Percentiles rank a stretch among this genome's conserved stretches.
These are phyloP conservation scores for Manis pentadactyla DNA, from an alignment of 2,797 vertebrate species.

Conservation along the genomic window DNA sequence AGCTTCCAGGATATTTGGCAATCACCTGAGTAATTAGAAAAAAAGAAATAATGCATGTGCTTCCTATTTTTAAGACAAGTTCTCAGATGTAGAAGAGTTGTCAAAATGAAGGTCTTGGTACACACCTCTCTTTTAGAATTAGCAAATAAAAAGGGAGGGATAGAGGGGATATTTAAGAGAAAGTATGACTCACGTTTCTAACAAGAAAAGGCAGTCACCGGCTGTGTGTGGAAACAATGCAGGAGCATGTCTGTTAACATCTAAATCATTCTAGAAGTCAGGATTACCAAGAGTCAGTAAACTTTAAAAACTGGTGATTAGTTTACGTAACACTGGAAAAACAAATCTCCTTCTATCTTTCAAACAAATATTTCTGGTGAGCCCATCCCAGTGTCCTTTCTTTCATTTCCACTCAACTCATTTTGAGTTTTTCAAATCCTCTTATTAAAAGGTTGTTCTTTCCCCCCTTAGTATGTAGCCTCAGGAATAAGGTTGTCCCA, in stretches of 20 bases:
- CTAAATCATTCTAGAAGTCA: conserved; percentile 71
- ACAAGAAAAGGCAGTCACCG: conserved; percentile 77
- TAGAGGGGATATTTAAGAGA: conserved; percentile 62
- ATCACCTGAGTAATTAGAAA: neutral
- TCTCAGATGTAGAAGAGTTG: conserved; percentile 47
- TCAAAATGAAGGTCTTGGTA: conserved; percentile 60
- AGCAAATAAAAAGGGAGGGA: conserved; percentile 68
- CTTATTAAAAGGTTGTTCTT: conserved; percentile 45
- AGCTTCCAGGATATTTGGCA: neutral
- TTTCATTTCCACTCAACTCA: conserved; percentile 64
- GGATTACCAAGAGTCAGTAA: conserved; percentile 76
- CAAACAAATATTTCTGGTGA: conserved; percentile 75
- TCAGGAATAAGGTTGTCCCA: neutral
- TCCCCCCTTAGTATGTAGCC: neutral
- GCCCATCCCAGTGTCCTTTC: conserved; percentile 67
- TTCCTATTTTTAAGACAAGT: neutral
- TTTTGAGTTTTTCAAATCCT: conserved; percentile 56
- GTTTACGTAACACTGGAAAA: conserved; percentile 77
- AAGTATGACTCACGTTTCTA: conserved; percentile 76
- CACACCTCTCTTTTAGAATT: conserved; percentile 49
- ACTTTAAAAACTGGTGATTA: conserved; percentile 78
- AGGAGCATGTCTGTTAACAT: conserved; percentile 58
- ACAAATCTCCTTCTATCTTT: conserved; percentile 71
- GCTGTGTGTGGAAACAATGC: conserved; percentile 68
- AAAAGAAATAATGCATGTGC: neutral